Conservation (phyloP, 2,888 invertebrate species). For the Strigamia transsilvanica region DNA sequence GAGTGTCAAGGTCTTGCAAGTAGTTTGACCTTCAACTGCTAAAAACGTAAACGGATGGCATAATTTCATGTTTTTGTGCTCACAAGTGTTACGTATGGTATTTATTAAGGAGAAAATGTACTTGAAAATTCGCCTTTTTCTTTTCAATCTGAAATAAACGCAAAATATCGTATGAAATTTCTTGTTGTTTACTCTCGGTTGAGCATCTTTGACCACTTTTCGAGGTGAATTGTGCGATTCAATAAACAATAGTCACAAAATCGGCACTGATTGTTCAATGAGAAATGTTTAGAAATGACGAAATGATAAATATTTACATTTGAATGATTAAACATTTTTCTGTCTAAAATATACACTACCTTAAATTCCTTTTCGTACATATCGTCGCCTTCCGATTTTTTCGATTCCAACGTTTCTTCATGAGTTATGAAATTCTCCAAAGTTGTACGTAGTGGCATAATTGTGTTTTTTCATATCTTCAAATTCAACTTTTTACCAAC, state of each 20-base stretch:
- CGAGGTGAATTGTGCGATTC: too few relatives aligned
- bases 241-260: background rate
- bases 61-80: slow-evolving; percentile 31
- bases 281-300: background rate
- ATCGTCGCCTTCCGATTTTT: slow-evolving; percentile 62
- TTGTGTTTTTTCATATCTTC: slow-evolving; percentile 33
- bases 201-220: too few relatives aligned
- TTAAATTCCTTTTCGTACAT: slow-evolving; percentile 66
- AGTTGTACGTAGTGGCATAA: slow-evolving; percentile 64
- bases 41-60: slow-evolving; percentile 37
- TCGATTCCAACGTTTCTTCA: slow-evolving; percentile 65
- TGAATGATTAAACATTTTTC: slow-evolving; percentile 7
- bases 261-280: background rate
- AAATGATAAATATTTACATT: slow-evolving; percentile 1
- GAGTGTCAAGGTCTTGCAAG: slow-evolving; percentile 34
- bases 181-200: too few relatives aligned
- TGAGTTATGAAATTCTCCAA: slow-evolving; percentile 66
- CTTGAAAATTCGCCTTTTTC: background rate
- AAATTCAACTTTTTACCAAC: slow-evolving; percentile 1
- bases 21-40: slow-evolving; percentile 46
- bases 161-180: background rate
- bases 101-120: background rate
- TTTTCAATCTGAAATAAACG: background rate
- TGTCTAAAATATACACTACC: slow-evolving; percentile 59
- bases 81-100: slow-evolving; percentile 13